Conservation (phyloP, 1,140 invertebrate genomes). For the Stegodyphus mimosarum region DNA sequence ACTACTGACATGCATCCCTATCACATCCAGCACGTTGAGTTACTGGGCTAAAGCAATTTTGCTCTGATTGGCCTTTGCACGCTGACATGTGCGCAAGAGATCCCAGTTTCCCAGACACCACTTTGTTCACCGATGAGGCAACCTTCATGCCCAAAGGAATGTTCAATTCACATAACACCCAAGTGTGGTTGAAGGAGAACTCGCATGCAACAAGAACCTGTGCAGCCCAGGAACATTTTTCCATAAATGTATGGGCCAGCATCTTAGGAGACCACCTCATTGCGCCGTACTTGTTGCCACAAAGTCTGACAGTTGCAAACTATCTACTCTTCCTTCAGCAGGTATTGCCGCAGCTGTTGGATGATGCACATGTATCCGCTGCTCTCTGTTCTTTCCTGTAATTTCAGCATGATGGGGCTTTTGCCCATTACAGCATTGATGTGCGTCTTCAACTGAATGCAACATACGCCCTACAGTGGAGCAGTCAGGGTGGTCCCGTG, state of each 20-base stretch:
- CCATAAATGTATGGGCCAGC: background rate
- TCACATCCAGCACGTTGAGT: background rate
- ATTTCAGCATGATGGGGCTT: background rate
- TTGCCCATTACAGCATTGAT: background rate
- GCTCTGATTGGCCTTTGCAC: background rate
- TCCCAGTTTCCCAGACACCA: background rate
- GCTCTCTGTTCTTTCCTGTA: background rate
- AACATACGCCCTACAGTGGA: background rate
- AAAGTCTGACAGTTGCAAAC: background rate
- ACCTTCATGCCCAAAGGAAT: background rate
- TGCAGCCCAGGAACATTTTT: background rate
- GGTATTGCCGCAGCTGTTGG: background rate
- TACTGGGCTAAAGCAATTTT: background rate
- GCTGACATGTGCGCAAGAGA: background rate
- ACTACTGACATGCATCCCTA: background rate
- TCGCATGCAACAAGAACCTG: background rate
- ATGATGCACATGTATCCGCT: background rate
- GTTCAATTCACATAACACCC: background rate
- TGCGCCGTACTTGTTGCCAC: background rate
- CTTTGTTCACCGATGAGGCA: background rate
- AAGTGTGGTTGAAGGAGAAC: slow-evolving; percentile 1
- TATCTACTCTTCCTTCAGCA: slow-evolving; percentile 1
- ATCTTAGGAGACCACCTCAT: background rate
- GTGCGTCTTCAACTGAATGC: background rate
- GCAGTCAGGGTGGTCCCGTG: background rate